Percentiles rank a stretch among this genome's conserved stretches.
phyloP scores from a whole-genome alignment of 2,888 invertebrate species.

The Pseudococcus longispinus region DNA sequence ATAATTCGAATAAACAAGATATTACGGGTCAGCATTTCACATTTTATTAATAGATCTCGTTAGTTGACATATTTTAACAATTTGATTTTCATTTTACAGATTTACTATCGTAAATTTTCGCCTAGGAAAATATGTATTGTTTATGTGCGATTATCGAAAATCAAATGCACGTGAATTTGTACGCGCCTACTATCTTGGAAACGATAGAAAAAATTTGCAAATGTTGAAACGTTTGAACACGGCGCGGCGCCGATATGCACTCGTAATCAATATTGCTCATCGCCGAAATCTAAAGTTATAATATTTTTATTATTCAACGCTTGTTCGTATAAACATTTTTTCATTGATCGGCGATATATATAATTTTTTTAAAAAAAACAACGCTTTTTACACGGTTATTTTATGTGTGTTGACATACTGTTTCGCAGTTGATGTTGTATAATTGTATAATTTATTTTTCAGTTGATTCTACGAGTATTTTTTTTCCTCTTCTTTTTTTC shows the following conservation, averaged over 20 bases:
- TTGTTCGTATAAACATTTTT: conserved; percentile 2
- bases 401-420: conserved; percentile 44
- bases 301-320: conserved; percentile 10
- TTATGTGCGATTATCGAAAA: neutral
- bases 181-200: neutral
- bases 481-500: neutral
- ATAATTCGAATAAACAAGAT: conserved; percentile 48
- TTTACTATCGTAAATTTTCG: conserved; percentile 44
- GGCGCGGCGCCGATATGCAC: neutral
- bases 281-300: conserved; percentile 18
- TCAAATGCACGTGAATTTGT: neutral
- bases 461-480: conserved; percentile 23
- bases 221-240: neutral
- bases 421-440: conserved; percentile 33
- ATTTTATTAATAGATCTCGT: neutral
- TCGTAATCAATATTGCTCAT: conserved; percentile 13
- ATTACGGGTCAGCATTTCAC: neutral
- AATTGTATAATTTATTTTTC: conserved; percentile 41
- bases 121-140: conserved; percentile 15
- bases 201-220: neutral
- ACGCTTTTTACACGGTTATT: conserved; percentile 41
- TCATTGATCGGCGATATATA: neutral
- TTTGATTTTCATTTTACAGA: conserved; percentile 6
- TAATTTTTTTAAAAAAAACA: conserved; percentile 29
- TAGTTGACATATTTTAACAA: neutral